Evolutionary conservation across 2,797 vertebrate genomes (phyloP), one percentile per base, ranked within the genome.

Genomic region (Coccyzus lansbergi): DNA sequence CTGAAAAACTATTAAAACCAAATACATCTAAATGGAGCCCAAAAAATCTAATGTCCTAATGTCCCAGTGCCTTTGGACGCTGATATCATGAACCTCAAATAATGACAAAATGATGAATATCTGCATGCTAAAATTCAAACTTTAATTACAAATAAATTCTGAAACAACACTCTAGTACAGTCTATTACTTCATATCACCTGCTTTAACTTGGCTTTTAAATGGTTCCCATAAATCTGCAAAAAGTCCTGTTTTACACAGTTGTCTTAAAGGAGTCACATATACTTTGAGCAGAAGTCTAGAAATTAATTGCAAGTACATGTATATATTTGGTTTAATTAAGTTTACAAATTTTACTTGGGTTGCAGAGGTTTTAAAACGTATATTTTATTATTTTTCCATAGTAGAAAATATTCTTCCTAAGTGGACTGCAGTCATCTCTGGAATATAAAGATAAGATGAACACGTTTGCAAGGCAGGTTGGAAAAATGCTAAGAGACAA

Each of bases 141-240:
- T 82, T 94, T 46, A 82, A 82, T 76, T 88, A 64, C 63, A 86
- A 90, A 93, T 55, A 86, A 62, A 93, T 92, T 93, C 82, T 1
- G 4, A 82, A 86, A 93, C 55, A 92, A 58, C 62, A 63, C 15
- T 24, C 22, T 21, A 55, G n/a, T 51, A 59, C 10, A 72, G 42
- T 20, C 59, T 8, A 40, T 34, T 74, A 64, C 69, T 86, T 88
- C 38, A 62, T 55, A 63, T 11, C 55, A 55, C 25, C 22, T 31
- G 6, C 58, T 93, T 90, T 84, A 75, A 64, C 11, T 69, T 13
- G 6, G 38, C 42, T 93, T 72, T 86, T 72, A 81, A 86, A 72
- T 53, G 38, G 21, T 59, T 55, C n/a, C 48, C 15, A 20, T 34
- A 12, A 72, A 86, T 36, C 58, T 72, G 44, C 46, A 72, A 59